These are phyloP conservation scores for Reticulitermes speratus DNA, from an alignment of 1,140 invertebrate genomes.

Conservation along the genomic window DNA sequence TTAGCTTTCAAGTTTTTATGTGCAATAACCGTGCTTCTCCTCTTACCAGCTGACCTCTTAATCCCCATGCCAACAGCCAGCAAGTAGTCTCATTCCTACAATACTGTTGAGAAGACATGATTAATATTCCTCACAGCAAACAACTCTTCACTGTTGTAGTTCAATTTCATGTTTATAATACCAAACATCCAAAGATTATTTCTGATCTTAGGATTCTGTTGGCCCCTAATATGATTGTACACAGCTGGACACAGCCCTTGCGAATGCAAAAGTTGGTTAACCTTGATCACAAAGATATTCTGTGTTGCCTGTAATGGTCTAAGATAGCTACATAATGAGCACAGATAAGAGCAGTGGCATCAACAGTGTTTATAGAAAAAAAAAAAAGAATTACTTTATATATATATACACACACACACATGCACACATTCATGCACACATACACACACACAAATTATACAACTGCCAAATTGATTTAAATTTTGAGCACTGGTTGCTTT, in stretches of 20 bases:
- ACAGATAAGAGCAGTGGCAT: background rate
- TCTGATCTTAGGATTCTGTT: background rate
- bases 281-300: background rate
- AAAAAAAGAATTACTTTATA: background rate
- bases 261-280: background rate
- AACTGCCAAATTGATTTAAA: slow-evolving; percentile 16
- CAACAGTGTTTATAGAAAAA: background rate
- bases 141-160: too few relatives aligned
- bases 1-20: too few relatives aligned
- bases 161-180: background rate
- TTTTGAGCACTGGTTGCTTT: slow-evolving; percentile 7
- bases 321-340: slow-evolving; percentile 7
- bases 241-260: background rate
- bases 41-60: too few relatives aligned
- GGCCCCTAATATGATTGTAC: slow-evolving; percentile 13
- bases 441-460: background rate
- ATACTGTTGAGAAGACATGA: too few relatives aligned
- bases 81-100: too few relatives aligned
- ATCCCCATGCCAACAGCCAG: too few relatives aligned
- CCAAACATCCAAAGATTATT: background rate
- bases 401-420: background rate
- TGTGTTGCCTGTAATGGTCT: background rate
- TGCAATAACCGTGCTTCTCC: too few relatives aligned
- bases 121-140: too few relatives aligned
- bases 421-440: background rate